Conservation (phyloP, 1,140 invertebrate genomes). For the Nasonia vitripennis region DNA sequence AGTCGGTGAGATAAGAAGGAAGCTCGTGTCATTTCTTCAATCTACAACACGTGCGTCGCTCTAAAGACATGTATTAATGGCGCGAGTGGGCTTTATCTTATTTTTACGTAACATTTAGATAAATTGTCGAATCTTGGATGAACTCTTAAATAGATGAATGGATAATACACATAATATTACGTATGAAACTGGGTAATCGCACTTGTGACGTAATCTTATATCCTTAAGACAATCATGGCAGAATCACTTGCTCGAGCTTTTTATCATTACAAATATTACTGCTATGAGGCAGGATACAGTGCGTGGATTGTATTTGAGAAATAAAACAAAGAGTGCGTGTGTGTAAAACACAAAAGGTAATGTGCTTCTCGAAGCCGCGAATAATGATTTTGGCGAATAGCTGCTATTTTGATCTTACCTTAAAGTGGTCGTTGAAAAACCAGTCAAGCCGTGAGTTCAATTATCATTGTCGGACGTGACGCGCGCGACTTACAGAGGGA, state of each 20-base stretch:
- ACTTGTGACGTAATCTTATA: background rate
- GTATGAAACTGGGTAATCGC: background rate
- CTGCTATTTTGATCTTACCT: background rate
- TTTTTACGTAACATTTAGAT: constrained; percentile 9
- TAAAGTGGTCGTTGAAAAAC: background rate
- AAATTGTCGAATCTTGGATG: background rate
- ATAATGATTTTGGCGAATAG: too few relatives aligned
- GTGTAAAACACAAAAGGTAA: too few relatives aligned
- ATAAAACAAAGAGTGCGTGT: too few relatives aligned
- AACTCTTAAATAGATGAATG: background rate
- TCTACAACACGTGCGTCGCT: constrained; percentile 8
- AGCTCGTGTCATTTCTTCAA: constrained; percentile 40
- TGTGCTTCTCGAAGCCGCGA: too few relatives aligned
- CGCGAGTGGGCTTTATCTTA: constrained; percentile 12
- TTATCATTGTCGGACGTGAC: background rate
- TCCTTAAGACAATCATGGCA: background rate
- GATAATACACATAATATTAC: background rate
- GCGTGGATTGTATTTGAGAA: too few relatives aligned
- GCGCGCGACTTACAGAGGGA: background rate
- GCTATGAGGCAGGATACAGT: too few relatives aligned
- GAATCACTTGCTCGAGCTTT: too few relatives aligned
- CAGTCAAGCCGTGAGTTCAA: background rate
- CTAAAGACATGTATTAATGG: constrained; percentile 32
- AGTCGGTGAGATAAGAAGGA: constrained; percentile 50
- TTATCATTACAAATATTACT: too few relatives aligned